Base-by-base conservation (phyloP, 1,140 invertebrate genomes). In the Triops longicaudatus region DNA sequence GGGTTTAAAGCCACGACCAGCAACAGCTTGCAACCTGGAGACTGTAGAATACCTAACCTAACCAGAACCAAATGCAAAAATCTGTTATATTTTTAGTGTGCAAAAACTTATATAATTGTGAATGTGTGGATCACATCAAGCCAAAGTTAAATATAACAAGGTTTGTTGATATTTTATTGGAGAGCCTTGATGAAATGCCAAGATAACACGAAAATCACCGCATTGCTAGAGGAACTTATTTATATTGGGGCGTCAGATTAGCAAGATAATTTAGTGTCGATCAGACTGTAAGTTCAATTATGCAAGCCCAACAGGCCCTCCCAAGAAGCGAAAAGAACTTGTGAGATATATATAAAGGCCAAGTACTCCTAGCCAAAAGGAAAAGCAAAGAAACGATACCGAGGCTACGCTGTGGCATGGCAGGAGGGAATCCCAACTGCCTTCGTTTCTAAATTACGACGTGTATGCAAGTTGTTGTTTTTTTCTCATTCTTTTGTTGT, bases 231-330 rank as follows among this genome's bases (percentile, higher is more conserved):
- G 50, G 4, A 63, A 63, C 50, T 63, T 63, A 22, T 63, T 63
- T 63, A 63, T 63, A n/a, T 22, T 22, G 50, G 50, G 50, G 50
- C 50, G 50, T 63, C 50, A 63, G 50, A 63, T 63, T 63, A 63
- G 17, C 50, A 78, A 22, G 44, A 17, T 42, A 75, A 43, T 50
- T 75, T 75, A 75, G 22, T 42, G 41, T 22, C 41, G 42, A 41
- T 75, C 26, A 75, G 41, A 26, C 31, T 43, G 44, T 27, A 75
- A 41, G 26, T 75, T 75, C 41, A 75, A 75, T 75, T 75, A 31
- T 41, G 44, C 44, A 75, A 26, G 31, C 31, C 26, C 41, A 28
- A 14, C 31, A 28, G 31, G n/a, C 73, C 27, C n/a, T 28, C 26
- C 37, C 28, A 26, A 41, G 27, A 27, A 28, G 72, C 37, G 31